A percentile compares a stretch with the other conserved stretches of the same genome.
These are phyloP conservation scores for Cephalophus harveyi DNA, from an alignment of 2,113 vertebrate species.

Conservation along the genomic window DNA sequence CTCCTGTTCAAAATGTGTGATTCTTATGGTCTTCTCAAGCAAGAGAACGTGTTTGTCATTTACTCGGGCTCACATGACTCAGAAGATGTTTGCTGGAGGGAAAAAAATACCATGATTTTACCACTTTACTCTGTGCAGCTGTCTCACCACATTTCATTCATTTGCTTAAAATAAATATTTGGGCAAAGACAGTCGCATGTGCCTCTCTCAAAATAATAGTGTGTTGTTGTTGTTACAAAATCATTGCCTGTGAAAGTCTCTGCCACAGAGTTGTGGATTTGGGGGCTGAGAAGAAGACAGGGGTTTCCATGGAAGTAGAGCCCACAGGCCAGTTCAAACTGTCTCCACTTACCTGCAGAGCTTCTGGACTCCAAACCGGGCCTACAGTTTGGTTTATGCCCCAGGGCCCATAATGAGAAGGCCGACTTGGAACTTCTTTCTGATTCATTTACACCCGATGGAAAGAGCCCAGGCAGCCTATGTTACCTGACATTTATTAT, in stretches of 20 bases:
- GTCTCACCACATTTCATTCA: background rate
- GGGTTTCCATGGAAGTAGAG: background rate
- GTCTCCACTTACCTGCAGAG: background rate
- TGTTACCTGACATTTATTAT: background rate
- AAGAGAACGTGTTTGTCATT: background rate
- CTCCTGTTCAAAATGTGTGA: slow-evolving; percentile 47
- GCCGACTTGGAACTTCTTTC: background rate
- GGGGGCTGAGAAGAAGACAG: background rate
- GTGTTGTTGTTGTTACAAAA: background rate
- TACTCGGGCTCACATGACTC: background rate
- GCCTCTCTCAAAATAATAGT: background rate
- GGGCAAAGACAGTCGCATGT: background rate
- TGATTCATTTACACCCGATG: background rate
- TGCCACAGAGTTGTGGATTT: background rate
- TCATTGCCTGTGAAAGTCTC: background rate
- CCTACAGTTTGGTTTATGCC: background rate
- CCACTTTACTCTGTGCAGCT: background rate
- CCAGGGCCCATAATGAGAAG: background rate
- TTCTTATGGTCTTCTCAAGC: background rate
- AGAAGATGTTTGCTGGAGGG: background rate
- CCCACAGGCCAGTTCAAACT: background rate
- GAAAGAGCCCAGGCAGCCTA: background rate
- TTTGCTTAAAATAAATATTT: background rate
- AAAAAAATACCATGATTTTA: background rate
- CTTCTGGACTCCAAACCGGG: background rate